Evolutionary conservation across 2,888 invertebrate species (phyloP), one percentile per base, ranked within the genome.

Genomic region (Gonocerus acuteangulatus): DNA sequence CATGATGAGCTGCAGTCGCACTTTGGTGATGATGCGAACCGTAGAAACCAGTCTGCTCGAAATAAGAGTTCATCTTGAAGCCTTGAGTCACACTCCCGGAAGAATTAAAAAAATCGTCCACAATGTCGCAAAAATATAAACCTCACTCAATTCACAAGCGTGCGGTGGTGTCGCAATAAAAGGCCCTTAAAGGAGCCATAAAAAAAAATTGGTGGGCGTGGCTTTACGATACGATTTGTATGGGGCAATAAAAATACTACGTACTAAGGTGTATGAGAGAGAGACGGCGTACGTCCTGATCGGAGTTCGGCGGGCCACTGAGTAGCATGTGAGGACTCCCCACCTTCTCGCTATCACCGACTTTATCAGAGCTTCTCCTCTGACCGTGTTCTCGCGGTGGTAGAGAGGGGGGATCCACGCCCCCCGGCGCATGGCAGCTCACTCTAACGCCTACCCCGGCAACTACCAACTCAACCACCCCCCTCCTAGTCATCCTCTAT

Each of bases 21-120:
- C 80, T 71, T 71, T 83, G 77, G 78, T 91, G 86, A 79, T 90
- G 86, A 74, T 91, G 91, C 72, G 86, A 82, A 73, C 92, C 91
- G 80, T 94, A 93, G 81, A 94, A 94, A 77, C 92, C 92, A 77
- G 88, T 87, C 81, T 93, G 93, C 81, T 93, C 93, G 77, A 93
- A 94, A 77, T 93, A 94, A 75, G 92, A 92, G 87, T 92, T 93
- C 93, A 93, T 93, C 60, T 58, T 62, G 44, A 60, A 48, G 39
- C 27, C 49, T 44, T 27, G 19, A 34, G 34, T 51, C 51, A 51
- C 51, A 19, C 42, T 15, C 42, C 21, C 49, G 15, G 49, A 23
- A 23, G 19, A 9, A 47, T 57, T 44, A 36, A 27, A 42, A 22
- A 42, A 42, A 22, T 56, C 45, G n/a, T 22, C 21, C n/a, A 42